A percentile compares a stretch with the other conserved stretches of the same genome.
Conservation (phyloP, 2,888 invertebrate species). For the Phalangium opilio region DNA sequence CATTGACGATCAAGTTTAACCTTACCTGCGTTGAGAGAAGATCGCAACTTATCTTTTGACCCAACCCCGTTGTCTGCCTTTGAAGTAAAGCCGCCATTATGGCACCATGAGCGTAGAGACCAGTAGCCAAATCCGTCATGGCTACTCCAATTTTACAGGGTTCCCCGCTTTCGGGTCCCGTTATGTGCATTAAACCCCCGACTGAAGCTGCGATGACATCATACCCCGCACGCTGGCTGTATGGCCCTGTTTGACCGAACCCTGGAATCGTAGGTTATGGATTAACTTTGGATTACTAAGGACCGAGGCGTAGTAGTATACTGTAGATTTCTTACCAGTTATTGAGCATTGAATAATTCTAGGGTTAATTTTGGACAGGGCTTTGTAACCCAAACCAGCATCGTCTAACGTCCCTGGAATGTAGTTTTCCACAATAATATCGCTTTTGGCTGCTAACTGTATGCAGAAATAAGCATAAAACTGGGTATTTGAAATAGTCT, state of each 20-base stretch:
- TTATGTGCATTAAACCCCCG: constrained; percentile 76
- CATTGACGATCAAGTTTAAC: neutral
- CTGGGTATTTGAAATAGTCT: neutral
- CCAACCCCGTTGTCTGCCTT: constrained; percentile 55
- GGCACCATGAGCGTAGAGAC: constrained; percentile 84
- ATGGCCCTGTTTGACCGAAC: constrained; percentile 75
- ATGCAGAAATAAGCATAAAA: constrained; percentile 32
- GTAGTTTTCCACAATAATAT: constrained; percentile 85
- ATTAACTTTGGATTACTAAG: neutral
- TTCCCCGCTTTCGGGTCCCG: constrained; percentile 64
- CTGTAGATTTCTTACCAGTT: constrained; percentile 40
- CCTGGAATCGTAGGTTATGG: constrained; percentile 33
- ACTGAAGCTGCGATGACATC: constrained; percentile 89
- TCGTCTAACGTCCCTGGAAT: constrained; percentile 68
- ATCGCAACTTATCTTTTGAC: constrained; percentile 86
- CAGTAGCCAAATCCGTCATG: constrained; percentile 80
- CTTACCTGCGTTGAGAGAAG: constrained; percentile 70
- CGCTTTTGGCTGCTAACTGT: constrained; percentile 57
- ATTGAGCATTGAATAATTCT: constrained; percentile 80
- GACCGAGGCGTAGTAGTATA: neutral
- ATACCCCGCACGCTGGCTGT: constrained; percentile 73
- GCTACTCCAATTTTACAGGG: constrained; percentile 88
- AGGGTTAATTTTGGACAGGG: constrained; percentile 51
- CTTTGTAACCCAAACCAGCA: constrained; percentile 62
- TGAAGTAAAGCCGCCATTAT: constrained; percentile 78